phyloP scores from a whole-genome alignment of 2,888 invertebrate species.

The Oscheius myriophilus region DNA sequence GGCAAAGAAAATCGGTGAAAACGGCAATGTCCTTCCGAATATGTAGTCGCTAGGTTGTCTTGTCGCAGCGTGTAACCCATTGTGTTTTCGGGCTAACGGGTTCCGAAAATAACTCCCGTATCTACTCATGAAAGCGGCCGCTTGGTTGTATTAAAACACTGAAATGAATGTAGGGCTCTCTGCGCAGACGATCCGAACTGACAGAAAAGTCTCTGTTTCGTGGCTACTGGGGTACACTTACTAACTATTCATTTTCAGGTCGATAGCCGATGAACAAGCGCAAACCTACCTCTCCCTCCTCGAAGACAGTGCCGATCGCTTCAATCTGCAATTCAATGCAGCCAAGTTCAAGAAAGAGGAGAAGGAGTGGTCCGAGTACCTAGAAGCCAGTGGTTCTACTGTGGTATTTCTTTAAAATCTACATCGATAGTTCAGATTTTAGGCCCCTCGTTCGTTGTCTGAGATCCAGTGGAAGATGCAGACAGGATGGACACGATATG shows the following conservation, averaged over 20 bases:
- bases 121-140: too few relatives aligned
- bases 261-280: constrained; percentile 40
- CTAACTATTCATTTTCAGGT: constrained; percentile 22
- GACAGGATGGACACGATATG: constrained; percentile 63
- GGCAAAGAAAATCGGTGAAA: too few relatives aligned
- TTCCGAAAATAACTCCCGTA: too few relatives aligned
- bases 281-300: constrained; percentile 37
- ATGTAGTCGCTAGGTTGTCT: too few relatives aligned
- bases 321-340: not conserved
- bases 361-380: not conserved
- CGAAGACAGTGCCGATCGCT: constrained; percentile 31
- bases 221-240: too few relatives aligned
- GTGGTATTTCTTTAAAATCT: not conserved
- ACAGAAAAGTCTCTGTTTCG: too few relatives aligned
- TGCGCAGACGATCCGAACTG: too few relatives aligned
- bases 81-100: too few relatives aligned
- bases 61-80: too few relatives aligned
- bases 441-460: constrained; percentile 27
- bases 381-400: not conserved
- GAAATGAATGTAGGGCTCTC: too few relatives aligned
- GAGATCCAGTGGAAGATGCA: constrained; percentile 40
- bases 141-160: too few relatives aligned
- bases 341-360: constrained; percentile 24
- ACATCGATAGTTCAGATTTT: not conserved
- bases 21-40: too few relatives aligned